A percentile compares a stretch with the other conserved stretches of the same genome.
phyloP scores from a whole-genome alignment of 2,797 vertebrate species.

The Microctenopoma lineatum region DNA sequence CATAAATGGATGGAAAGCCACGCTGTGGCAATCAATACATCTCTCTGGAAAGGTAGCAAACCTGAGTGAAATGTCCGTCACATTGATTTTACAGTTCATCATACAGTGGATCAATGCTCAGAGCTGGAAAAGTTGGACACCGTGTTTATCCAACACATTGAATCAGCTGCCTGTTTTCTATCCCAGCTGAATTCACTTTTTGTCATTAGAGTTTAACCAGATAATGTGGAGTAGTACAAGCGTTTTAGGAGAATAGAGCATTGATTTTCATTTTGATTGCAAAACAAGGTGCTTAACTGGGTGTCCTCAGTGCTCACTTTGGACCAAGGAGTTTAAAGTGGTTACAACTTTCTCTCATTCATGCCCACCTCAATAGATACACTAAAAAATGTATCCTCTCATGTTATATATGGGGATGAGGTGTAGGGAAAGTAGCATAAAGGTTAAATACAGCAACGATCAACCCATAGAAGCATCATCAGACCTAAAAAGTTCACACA shows the following conservation, averaged over 20 bases:
- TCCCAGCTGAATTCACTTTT: constrained; percentile 55
- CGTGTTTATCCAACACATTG: constrained; percentile 58
- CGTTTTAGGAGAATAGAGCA: constrained; percentile 56
- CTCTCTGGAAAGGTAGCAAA: constrained; percentile 77
- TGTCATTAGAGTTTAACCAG: constrained; percentile 56
- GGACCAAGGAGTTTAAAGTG: constrained; percentile 57
- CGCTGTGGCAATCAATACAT: constrained; percentile 66
- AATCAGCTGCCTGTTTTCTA: constrained; percentile 71
- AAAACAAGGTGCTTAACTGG: constrained; percentile 72
- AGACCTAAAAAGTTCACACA: constrained; percentile 66
- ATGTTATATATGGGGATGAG: constrained; percentile 36
- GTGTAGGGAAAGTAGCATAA: constrained; percentile 40
- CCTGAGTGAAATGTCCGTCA: constrained; percentile 81
- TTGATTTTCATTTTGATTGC: constrained; percentile 73
- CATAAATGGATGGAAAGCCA: constrained; percentile 67
- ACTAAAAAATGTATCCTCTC: constrained; percentile 28
- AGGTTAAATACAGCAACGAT: constrained; percentile 61
- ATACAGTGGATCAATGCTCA: constrained; percentile 63
- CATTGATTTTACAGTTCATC: constrained; percentile 74
- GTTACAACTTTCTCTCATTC: constrained; percentile 50
- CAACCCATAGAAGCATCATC: constrained; percentile 67
- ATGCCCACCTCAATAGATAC: constrained; percentile 31
- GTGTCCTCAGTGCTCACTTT: constrained; percentile 62
- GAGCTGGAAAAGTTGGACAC: constrained; percentile 61
- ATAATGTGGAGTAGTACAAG: constrained; percentile 52